Conservation (phyloP, 2,113 vertebrate genomes). For the Naja naja region DNA sequence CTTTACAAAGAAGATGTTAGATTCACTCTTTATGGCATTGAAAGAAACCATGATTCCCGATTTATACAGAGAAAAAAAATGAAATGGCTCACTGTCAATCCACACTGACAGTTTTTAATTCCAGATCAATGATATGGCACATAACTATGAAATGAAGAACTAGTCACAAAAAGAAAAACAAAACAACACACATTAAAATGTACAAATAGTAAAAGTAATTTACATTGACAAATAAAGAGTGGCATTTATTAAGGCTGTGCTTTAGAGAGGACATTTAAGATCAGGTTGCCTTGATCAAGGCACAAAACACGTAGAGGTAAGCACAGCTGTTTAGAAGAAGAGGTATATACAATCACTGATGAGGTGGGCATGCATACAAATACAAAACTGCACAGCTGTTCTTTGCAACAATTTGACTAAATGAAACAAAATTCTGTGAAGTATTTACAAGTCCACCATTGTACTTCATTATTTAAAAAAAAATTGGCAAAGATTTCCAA, state of each 20-base stretch:
- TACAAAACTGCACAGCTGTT: constrained; percentile 69
- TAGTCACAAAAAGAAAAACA: constrained; percentile 63
- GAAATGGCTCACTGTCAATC: constrained; percentile 72
- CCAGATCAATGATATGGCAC: constrained; percentile 77
- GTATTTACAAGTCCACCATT: constrained; percentile 66
- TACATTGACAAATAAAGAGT: constrained; percentile 77
- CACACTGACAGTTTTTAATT: constrained; percentile 68
- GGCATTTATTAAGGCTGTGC: constrained; percentile 76
- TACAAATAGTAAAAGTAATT: constrained; percentile 71
- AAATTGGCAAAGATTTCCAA: constrained; percentile 72
- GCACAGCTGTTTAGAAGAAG: constrained; percentile 69
- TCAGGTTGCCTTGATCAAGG: constrained; percentile 73
- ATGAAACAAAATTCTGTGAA: constrained; percentile 66
- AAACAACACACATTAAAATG: constrained; percentile 67
- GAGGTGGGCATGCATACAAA: constrained; percentile 78
- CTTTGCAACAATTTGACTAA: constrained; percentile 60
- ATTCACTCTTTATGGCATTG: constrained; percentile 68
- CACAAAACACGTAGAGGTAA: constrained; percentile 69
- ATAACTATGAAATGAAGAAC: constrained; percentile 71
- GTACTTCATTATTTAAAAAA: constrained; percentile 65
- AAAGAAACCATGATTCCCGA: constrained; percentile 68
- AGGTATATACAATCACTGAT: constrained; percentile 72
- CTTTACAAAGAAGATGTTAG: constrained; percentile 75
- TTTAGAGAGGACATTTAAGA: constrained; percentile 63
- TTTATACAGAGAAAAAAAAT: constrained; percentile 68